These are phyloP conservation scores for Hypomecis atomaria DNA, from an alignment of 2,888 invertebrate species.

Conservation along the genomic window DNA sequence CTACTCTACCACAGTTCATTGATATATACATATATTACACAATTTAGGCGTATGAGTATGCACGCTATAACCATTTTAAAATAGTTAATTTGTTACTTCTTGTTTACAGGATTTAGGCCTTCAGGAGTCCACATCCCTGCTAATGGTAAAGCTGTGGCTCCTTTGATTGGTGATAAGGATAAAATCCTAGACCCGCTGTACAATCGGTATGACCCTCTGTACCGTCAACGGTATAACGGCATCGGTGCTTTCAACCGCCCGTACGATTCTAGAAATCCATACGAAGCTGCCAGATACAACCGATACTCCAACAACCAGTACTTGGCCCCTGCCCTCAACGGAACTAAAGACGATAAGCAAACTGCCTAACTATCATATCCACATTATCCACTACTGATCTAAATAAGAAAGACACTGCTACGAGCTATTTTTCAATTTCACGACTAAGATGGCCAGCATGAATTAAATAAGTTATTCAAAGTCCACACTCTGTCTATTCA, in stretches of 20 bases:
- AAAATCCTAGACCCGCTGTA: conserved; percentile 52
- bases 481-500: too few species aligned
- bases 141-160: conserved; percentile 80
- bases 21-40: too few species aligned
- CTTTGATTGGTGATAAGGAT: conserved; percentile 59
- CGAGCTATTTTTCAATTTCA: too few species aligned
- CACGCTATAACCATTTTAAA: too few species aligned
- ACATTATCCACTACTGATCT: too few species aligned
- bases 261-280: conserved; percentile 55
- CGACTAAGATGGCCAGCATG: too few species aligned
- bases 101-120: conserved; percentile 83
- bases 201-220: conserved; percentile 59
- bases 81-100: background rate
- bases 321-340: conserved; percentile 31
- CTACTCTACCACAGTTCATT: too few species aligned
- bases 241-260: conserved; percentile 52
- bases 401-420: too few species aligned
- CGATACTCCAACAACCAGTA: conserved; percentile 51
- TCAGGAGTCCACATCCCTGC: conserved; percentile 87
- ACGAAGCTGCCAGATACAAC: conserved; percentile 49
- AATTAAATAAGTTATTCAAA: too few species aligned
- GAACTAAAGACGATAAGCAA: conserved; percentile 45
- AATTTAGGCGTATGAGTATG: too few species aligned
- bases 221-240: conserved; percentile 48
- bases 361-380: conserved; percentile 36